Evolutionary conservation across 2,797 vertebrate genomes (phyloP).

Genomic region (Agapornis canus): DNA sequence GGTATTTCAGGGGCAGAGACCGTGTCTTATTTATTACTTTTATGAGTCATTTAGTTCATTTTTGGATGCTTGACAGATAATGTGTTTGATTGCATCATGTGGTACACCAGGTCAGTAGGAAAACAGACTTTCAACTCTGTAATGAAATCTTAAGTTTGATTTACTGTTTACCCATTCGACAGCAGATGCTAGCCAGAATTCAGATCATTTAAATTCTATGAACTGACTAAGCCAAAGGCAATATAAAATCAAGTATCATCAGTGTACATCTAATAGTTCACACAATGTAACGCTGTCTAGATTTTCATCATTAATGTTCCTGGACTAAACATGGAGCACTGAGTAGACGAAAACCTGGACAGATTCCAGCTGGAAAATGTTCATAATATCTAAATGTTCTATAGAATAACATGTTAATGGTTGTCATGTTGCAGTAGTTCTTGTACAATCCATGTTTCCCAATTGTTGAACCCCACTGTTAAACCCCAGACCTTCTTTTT

Average conservation of each 20-base stretch:
- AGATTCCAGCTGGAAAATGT: slow-evolving; percentile 71
- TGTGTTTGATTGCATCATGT: slow-evolving; percentile 52
- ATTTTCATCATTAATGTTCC: slow-evolving; percentile 76
- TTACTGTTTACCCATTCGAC: slow-evolving; percentile 52
- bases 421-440: slow-evolving; percentile 54
- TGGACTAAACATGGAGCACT: slow-evolving; percentile 39
- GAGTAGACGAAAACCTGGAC: slow-evolving; percentile 52
- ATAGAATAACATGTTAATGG: slow-evolving; percentile 56
- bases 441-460: slow-evolving; percentile 35
- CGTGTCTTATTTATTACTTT: slow-evolving; percentile 4
- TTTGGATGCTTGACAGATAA: slow-evolving; percentile 45
- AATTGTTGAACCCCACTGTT: not conserved
- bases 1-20: slow-evolving; percentile 16
- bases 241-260: slow-evolving; percentile 67
- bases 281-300: slow-evolving; percentile 71
- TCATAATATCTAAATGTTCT: slow-evolving; percentile 40
- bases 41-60: slow-evolving; percentile 34
- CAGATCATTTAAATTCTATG: slow-evolving; percentile 49
- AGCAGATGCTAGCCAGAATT: slow-evolving; percentile 53
- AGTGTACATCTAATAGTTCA: slow-evolving; percentile 67
- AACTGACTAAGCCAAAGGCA: slow-evolving; percentile 69
- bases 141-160: slow-evolving; percentile 48
- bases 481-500: not conserved
- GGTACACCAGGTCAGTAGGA: slow-evolving; percentile 24
- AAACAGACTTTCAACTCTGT: slow-evolving; percentile 38